Base-by-base conservation (phyloP, 2,797 vertebrate species). In the Uromys caudimaculatus region DNA sequence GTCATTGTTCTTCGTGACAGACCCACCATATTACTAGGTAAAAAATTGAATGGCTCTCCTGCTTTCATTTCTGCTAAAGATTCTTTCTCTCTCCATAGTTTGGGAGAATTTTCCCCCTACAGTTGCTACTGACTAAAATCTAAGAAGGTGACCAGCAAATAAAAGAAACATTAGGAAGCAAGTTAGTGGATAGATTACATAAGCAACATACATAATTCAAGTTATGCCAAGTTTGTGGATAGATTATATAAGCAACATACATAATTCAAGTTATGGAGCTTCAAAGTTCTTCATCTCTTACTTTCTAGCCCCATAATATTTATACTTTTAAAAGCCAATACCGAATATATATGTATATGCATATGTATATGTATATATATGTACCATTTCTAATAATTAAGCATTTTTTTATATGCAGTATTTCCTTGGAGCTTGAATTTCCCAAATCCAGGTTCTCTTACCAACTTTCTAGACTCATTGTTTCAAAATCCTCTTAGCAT, bases 401-500 rank as follows among this genome's bases (percentile, higher is more conserved):
- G 71, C 35, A 71, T 29, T 87, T 86, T 86, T 69, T 52, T 13
- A 32, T n/a, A 52, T 0, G 2, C 58, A 69, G 14, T n/a, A 13
- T 87, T 76, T 86, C 8, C 73, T 41, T 79, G 19, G 27, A 47
- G 50, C 12, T 86, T 89, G 47, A 35, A n/a, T 82, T 73, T 77
- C 10, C 38, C 44, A 52, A 91, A 41, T 82, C 93, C 52, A 92
- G 52, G 52, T 16, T 52, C 32, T 58, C 10, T 79, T 27, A 50
- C 16, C 41, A 90, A 69, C 89, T 87, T 82, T 78, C 60, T 38
- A 91, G 78, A 64, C 13, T 84, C 44, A 54, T 10, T 90, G 44
- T 81, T 89, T 73, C 56, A 88, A 52, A 81, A 82, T 91, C 50
- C 41, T 73, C 94, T 69, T 32, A 84, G 71, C 21, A 90, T 32